Percentiles rank a stretch among this genome's conserved stretches.
phyloP scores from a whole-genome alignment of 2,888 invertebrate genomes.

The Trachelus stipa region DNA sequence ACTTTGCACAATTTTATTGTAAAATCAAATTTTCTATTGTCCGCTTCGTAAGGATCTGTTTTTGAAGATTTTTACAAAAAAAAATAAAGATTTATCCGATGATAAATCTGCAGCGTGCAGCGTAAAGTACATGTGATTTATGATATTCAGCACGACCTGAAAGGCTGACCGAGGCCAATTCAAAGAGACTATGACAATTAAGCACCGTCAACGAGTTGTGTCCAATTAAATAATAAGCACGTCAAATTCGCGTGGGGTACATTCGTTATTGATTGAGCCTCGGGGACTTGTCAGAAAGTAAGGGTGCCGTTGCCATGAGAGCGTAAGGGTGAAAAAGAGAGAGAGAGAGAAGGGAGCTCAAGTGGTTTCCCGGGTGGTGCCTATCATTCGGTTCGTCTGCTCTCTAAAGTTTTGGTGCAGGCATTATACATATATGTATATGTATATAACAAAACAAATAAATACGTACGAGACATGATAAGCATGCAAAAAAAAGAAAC shows the following conservation, averaged over 20 bases:
- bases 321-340: constrained; percentile 17
- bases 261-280: constrained; percentile 54
- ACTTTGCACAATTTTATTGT: background rate
- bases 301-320: constrained; percentile 24
- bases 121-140: background rate
- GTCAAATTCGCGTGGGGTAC: constrained; percentile 45
- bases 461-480: constrained; percentile 36
- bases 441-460: constrained; percentile 38
- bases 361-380: constrained; percentile 53
- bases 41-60: too few species aligned
- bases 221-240: constrained; percentile 40
- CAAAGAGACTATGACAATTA: background rate
- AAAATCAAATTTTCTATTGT: background rate
- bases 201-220: constrained; percentile 4
- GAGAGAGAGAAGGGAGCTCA: constrained; percentile 39
- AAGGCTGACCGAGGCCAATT: background rate
- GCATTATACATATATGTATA: too few species aligned
- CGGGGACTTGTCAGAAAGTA: constrained; percentile 39
- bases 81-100: too few species aligned
- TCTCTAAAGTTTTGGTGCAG: constrained; percentile 30
- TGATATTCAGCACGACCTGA: background rate
- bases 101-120: too few species aligned
- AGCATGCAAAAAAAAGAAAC: background rate
- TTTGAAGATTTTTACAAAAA: too few species aligned
- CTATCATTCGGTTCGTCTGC: constrained; percentile 52